A percentile compares a stretch with the other conserved stretches of the same genome.
Conservation (phyloP, 1,140 invertebrate species). For the Drosophila kepulauana region DNA sequence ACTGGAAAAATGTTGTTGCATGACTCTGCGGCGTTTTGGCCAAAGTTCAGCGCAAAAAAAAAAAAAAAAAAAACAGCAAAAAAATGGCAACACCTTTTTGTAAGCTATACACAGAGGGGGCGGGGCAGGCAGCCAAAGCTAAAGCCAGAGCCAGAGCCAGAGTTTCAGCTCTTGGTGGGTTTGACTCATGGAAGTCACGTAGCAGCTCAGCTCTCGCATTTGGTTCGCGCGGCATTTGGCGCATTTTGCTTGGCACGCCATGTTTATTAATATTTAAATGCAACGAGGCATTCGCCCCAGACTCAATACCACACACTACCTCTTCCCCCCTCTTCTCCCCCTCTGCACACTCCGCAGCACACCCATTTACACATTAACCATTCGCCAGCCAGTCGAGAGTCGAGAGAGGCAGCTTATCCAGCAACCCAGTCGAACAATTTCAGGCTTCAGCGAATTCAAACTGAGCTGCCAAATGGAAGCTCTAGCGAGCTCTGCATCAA, state of each 20-base stretch:
- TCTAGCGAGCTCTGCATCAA: neutral
- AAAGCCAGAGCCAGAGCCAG: conserved; percentile 21
- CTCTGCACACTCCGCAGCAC: neutral
- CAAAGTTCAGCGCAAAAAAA: conserved; percentile 65
- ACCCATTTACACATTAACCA: conserved; percentile 23
- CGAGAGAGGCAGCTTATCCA: conserved; percentile 15
- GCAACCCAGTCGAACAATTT: conserved; percentile 65
- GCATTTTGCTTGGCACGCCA: conserved; percentile 77
- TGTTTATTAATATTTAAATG: conserved; percentile 84
- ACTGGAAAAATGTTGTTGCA: conserved; percentile 61
- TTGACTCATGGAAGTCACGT: conserved; percentile 81
- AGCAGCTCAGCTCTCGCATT: conserved; percentile 44
- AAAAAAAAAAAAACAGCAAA: conserved; percentile 16
- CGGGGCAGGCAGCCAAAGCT: conserved; percentile 21
- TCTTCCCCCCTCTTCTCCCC: neutral
- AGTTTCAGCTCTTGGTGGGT: conserved; percentile 36
- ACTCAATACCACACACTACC: conserved; percentile 16
- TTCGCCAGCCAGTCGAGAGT: neutral
- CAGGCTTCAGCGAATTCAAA: conserved; percentile 68
- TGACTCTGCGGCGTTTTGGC: conserved; percentile 71
- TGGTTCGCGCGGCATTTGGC: conserved; percentile 67
- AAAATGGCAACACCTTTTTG: conserved; percentile 47
- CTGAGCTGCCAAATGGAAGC: conserved; percentile 29
- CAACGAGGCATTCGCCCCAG: conserved; percentile 74
- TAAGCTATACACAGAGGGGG: conserved; percentile 9